Conservation (phyloP, 2,113 vertebrate species). For the Lagenorhynchus albirostris region DNA sequence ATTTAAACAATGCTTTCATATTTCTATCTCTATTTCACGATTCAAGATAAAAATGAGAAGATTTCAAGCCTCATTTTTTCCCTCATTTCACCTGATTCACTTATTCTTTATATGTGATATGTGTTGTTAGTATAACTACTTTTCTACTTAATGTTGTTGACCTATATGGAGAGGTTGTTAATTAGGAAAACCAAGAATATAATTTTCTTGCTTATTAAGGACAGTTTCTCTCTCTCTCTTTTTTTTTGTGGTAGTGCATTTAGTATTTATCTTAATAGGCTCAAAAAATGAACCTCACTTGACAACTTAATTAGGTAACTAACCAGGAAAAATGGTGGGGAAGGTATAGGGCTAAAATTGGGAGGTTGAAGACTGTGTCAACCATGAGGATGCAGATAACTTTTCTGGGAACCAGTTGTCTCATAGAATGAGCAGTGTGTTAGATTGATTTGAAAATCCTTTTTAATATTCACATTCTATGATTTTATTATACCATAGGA, state of each 20-base stretch:
- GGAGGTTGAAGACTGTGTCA: not conserved
- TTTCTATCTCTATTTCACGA: slow-evolving; percentile 22
- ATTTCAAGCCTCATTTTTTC: not conserved
- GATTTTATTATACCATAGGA: not conserved
- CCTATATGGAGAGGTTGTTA: not conserved
- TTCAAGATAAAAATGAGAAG: not conserved
- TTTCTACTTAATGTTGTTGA: not conserved
- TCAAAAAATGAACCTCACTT: not conserved
- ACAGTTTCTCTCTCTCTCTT: not conserved
- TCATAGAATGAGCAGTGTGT: not conserved
- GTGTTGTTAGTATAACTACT: not conserved
- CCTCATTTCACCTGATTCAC: not conserved
- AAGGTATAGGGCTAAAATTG: not conserved
- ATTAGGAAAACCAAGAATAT: not conserved
- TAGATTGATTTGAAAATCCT: not conserved
- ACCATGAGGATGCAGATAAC: not conserved
- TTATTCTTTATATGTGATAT: not conserved
- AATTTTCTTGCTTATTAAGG: slow-evolving; percentile 12
- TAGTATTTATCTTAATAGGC: not conserved
- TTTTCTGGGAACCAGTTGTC: not conserved
- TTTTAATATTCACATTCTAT: not conserved
- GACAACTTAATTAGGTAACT: not conserved
- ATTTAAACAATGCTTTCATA: not conserved
- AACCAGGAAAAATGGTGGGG: not conserved
- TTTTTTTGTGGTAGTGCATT: not conserved